These are phyloP conservation scores for Odiellus spinosus DNA, from an alignment of 2,888 invertebrate species.

Conservation along the genomic window DNA sequence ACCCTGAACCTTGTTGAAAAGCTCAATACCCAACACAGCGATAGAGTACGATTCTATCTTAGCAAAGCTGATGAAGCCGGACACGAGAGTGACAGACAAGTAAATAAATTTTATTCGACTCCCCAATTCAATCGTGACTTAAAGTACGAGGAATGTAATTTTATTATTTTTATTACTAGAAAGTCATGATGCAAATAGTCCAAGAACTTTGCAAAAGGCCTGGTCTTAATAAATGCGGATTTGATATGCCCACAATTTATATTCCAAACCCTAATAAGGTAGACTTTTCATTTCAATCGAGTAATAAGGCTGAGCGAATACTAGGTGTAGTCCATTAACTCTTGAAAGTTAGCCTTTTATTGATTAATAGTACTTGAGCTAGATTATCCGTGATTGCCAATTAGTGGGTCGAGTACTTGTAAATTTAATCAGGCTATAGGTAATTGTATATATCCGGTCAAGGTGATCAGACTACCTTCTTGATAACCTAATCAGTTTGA, in stretches of 20 bases:
- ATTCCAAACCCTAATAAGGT: constrained; percentile 37
- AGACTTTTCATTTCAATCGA: constrained; percentile 8
- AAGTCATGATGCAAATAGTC: constrained; percentile 43
- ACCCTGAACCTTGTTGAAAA: constrained; percentile 40
- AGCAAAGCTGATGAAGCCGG: constrained; percentile 44
- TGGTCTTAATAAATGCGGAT: constrained; percentile 39
- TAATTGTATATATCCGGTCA: too few relatives aligned
- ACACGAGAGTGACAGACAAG: constrained; percentile 39
- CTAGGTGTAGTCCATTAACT: too few relatives aligned
- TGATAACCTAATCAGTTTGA: too few relatives aligned
- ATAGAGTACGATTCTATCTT: constrained; percentile 38
- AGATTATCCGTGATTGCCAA: too few relatives aligned
- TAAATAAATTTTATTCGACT: constrained; percentile 19
- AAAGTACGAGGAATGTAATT: not conserved
- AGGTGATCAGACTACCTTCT: too few relatives aligned
- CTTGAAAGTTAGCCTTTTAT: too few relatives aligned
- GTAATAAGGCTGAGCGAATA: too few relatives aligned
- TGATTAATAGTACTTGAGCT: too few relatives aligned
- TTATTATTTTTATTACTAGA: constrained; percentile 23
- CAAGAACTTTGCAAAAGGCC: constrained; percentile 41
- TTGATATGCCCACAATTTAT: constrained; percentile 42
- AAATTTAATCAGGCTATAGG: too few relatives aligned
- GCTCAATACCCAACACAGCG: constrained; percentile 36
- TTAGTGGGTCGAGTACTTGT: too few relatives aligned
- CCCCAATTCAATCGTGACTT: not conserved